These are phyloP conservation scores for Melipona bicolor DNA, from an alignment of 2,888 invertebrate genomes.

Conservation along the genomic window DNA sequence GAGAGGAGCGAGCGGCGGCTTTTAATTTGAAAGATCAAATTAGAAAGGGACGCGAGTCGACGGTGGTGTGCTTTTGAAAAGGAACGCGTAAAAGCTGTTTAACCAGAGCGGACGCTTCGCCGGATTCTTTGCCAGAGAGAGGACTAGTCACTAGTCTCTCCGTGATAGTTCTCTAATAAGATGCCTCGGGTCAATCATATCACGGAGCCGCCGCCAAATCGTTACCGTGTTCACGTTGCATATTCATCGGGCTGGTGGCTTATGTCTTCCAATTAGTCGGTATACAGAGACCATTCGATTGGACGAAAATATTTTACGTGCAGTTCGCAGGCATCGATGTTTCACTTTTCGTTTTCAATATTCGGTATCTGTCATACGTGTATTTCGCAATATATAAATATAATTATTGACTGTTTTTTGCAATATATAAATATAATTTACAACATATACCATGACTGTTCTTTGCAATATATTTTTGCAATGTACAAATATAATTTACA, in stretches of 20 bases:
- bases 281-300: neutral
- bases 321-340: neutral
- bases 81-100: conserved; percentile 13
- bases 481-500: no score
- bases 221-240: neutral
- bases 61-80: conserved; percentile 43
- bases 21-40: conserved; percentile 67
- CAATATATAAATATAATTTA: no score
- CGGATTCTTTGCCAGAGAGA: conserved; percentile 5
- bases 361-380: no score
- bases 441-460: no score
- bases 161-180: conserved; percentile 61
- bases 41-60: conserved; percentile 42
- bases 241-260: neutral
- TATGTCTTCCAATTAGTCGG: conserved; percentile 13
- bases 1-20: conserved; percentile 7
- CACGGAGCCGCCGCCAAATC: conserved; percentile 12
- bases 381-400: no score
- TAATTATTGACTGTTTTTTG: no score
- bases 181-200: conserved; percentile 41
- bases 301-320: neutral
- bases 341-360: no score
- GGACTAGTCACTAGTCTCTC: conserved; percentile 34
- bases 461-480: no score
- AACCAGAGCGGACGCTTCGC: neutral